Percentiles rank a stretch among this genome's conserved stretches.
These are phyloP conservation scores for Xenopus tropicalis DNA, from an alignment of 2,113 vertebrate genomes.

Conservation along the genomic window DNA sequence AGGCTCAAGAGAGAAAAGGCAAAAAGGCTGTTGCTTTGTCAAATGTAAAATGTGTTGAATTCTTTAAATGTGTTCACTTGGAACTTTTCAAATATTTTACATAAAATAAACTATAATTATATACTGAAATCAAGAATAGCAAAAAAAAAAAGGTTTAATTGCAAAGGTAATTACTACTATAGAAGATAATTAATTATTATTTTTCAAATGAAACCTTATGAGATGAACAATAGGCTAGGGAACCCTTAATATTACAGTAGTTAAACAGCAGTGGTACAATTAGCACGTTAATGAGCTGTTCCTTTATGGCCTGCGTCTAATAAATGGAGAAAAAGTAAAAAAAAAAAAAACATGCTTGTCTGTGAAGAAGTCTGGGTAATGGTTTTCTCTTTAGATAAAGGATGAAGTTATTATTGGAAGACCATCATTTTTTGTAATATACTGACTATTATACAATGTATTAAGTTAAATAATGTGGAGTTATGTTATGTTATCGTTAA, in stretches of 20 bases:
- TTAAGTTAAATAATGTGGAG: background rate
- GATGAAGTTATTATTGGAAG: background rate
- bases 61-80: no score
- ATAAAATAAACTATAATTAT: background rate
- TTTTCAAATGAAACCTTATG: conserved; percentile 2
- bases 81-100: no score
- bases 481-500: background rate
- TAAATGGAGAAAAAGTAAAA: background rate
- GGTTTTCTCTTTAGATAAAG: background rate
- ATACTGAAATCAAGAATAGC: background rate
- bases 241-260: background rate
- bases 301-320: background rate
- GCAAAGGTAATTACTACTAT: background rate
- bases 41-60: no score
- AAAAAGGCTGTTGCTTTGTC: no score
- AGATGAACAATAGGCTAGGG: conserved; percentile 4
- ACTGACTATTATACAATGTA: background rate
- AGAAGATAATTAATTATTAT: conserved; percentile 3
- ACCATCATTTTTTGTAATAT: background rate
- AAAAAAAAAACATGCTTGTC: no score
- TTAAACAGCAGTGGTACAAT: background rate
- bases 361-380: background rate
- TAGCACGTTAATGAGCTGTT: background rate
- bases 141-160: background rate
- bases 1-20: no score